Percentiles rank a stretch among this genome's conserved stretches.
Conservation (phyloP, 1,140 invertebrate genomes). For the Habropoda laboriosa region DNA sequence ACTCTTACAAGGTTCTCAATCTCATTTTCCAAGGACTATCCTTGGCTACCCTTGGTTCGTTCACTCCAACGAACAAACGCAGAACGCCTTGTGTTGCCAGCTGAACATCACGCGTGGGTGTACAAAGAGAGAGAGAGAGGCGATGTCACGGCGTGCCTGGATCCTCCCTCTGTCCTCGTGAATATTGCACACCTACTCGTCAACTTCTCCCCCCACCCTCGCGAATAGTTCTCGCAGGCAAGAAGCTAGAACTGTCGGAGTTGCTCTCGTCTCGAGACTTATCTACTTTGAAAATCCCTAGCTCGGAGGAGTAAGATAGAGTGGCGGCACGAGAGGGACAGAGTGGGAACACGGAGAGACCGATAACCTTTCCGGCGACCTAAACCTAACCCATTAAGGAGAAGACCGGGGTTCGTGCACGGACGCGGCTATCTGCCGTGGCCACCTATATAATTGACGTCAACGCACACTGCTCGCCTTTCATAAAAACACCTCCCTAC, state of each 20-base stretch:
- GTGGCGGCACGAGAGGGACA: background rate
- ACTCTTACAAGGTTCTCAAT: no score
- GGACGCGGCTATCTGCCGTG: conserved; percentile 72
- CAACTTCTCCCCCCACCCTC: background rate
- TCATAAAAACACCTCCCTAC: conserved; percentile 81
- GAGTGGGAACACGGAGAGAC: conserved; percentile 19
- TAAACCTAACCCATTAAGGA: conserved; percentile 78
- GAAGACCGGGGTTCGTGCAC: conserved; percentile 63
- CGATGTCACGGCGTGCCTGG: conserved; percentile 26
- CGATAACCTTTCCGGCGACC: conserved; percentile 79
- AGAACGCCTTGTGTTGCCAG: background rate
- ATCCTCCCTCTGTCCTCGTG: conserved; percentile 36
- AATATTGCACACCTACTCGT: background rate
- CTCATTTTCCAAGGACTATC: no score
- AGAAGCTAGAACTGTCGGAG: conserved; percentile 39
- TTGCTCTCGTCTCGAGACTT: conserved; percentile 50
- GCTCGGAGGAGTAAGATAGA: conserved; percentile 18
- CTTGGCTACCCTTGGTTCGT: no score
- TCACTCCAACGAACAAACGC: conserved; percentile 5
- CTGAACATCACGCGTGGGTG: conserved; percentile 1
- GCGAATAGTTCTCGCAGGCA: background rate
- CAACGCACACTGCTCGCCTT: conserved; percentile 79
- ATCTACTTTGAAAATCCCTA: conserved; percentile 79
- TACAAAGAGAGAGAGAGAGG: no score
- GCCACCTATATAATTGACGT: conserved; percentile 81